phyloP scores from a whole-genome alignment of 2,113 vertebrate genomes.

The Stictonetta naevosa region DNA sequence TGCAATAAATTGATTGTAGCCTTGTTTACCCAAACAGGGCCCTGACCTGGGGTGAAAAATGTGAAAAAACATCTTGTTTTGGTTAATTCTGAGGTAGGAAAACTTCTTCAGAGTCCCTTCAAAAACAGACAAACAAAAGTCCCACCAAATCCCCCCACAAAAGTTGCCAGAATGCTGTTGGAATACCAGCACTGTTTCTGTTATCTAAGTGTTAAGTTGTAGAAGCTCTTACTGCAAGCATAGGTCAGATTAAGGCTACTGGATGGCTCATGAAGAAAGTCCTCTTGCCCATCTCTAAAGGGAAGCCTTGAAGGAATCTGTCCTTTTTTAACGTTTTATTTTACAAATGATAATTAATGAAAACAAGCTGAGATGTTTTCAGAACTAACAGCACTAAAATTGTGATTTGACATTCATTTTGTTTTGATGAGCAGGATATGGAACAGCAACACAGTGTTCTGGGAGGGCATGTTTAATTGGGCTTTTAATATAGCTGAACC shows the following conservation, averaged over 20 bases:
- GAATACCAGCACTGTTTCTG: not conserved
- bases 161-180: not conserved
- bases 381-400: not conserved
- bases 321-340: not conserved
- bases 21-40: not conserved
- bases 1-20: not conserved
- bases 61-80: not conserved
- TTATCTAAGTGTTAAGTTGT: not conserved
- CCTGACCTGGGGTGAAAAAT: not conserved
- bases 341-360: not conserved
- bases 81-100: not conserved
- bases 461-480: not conserved
- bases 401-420: not conserved
- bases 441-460: not conserved
- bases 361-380: not conserved
- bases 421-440: not conserved
- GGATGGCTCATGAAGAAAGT: not conserved
- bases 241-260: not conserved
- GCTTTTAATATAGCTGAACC: not conserved
- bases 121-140: not conserved
- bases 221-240: not conserved
- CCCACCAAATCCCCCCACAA: not conserved
- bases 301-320: not conserved
- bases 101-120: not conserved
- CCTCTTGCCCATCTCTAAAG: not conserved